Evolutionary conservation across 2,797 vertebrate genomes (phyloP).

Genomic region (Pempheris klunzingeri): DNA sequence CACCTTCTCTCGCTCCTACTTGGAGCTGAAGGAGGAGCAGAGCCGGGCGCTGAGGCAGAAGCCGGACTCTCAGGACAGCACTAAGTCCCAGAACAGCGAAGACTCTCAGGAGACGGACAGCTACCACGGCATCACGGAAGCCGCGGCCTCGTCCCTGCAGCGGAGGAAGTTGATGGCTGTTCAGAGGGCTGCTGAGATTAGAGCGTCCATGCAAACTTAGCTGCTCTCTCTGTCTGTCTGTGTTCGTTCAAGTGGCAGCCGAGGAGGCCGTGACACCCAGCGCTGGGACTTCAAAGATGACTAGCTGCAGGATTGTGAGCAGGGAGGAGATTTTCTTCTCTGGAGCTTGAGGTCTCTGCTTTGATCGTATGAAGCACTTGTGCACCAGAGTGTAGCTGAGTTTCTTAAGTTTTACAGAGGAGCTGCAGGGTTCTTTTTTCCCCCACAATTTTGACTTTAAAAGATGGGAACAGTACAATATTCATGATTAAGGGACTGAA

Average conservation of each 20-base stretch:
- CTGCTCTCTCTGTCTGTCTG: neutral
- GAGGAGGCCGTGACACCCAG: slow-evolving; percentile 29
- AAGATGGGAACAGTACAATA: slow-evolving; percentile 25
- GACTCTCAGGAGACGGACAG: slow-evolving; percentile 80
- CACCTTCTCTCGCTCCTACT: slow-evolving; percentile 96
- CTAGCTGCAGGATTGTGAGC: slow-evolving; percentile 43
- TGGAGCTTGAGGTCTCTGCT: slow-evolving; percentile 38
- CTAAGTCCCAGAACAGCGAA: slow-evolving; percentile 82
- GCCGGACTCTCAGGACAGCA: slow-evolving; percentile 85
- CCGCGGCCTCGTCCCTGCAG: slow-evolving; percentile 44
- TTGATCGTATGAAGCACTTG: slow-evolving; percentile 44
- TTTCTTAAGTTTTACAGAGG: slow-evolving; percentile 40
- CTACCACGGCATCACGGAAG: slow-evolving; percentile 70
- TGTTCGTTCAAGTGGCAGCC: slow-evolving; percentile 13
- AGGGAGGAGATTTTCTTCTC: slow-evolving; percentile 43
- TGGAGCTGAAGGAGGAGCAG: slow-evolving; percentile 95
- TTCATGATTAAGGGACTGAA: slow-evolving; percentile 27
- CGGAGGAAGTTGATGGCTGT: slow-evolving; percentile 78
- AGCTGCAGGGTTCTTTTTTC: slow-evolving; percentile 35
- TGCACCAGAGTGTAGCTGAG: slow-evolving; percentile 47
- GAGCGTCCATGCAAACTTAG: slow-evolving; percentile 65
- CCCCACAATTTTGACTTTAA: slow-evolving; percentile 33
- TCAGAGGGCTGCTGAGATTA: slow-evolving; percentile 72
- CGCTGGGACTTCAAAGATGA: slow-evolving; percentile 51
- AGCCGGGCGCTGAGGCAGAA: slow-evolving; percentile 85